Evolutionary conservation across 2,888 invertebrate genomes (phyloP).

Genomic region (Hirtodrosophila trivittata): DNA sequence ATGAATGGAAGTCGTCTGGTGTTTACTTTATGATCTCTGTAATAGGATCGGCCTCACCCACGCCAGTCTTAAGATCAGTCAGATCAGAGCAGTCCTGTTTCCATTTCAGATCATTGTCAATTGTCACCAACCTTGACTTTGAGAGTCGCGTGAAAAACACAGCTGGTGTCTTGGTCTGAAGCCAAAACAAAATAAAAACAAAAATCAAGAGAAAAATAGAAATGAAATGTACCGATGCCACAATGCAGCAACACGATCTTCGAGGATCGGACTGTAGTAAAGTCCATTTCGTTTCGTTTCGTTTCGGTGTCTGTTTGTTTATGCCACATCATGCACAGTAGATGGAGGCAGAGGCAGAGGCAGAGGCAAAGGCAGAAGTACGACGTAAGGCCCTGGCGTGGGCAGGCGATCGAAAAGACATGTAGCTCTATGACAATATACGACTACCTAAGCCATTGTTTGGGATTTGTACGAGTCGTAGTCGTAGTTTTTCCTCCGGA

Average conservation of each 20-base stretch:
- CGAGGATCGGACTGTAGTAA: conserved; percentile 19
- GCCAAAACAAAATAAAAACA: conserved; percentile 28
- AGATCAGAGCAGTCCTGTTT: conserved; percentile 14
- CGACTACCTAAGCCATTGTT: conserved; percentile 41
- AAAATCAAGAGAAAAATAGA: no score
- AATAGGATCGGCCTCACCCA: conserved; percentile 42
- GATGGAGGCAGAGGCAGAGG: no score
- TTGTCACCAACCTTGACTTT: conserved; percentile 42
- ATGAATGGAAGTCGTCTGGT: no score
- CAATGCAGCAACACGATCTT: conserved; percentile 45
- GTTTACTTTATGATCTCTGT: conserved; percentile 30
- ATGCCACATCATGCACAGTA: conserved; percentile 64
- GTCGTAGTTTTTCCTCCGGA: conserved; percentile 23
- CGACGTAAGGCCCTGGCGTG: conserved; percentile 33
- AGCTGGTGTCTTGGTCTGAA: conserved; percentile 51
- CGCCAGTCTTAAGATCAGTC: conserved; percentile 8
- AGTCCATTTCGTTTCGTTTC: conserved; percentile 8
- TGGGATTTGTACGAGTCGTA: neutral
- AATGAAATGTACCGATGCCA: conserved; percentile 42
- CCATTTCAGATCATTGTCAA: conserved; percentile 33
- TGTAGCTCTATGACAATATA: conserved; percentile 51
- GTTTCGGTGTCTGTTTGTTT: conserved; percentile 53
- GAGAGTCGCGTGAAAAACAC: conserved; percentile 54
- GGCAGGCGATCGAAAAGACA: conserved; percentile 47
- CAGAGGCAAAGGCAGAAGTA: no score